Evolutionary conservation across 2,888 invertebrate genomes (phyloP).

Genomic region (Linyphia triangularis): DNA sequence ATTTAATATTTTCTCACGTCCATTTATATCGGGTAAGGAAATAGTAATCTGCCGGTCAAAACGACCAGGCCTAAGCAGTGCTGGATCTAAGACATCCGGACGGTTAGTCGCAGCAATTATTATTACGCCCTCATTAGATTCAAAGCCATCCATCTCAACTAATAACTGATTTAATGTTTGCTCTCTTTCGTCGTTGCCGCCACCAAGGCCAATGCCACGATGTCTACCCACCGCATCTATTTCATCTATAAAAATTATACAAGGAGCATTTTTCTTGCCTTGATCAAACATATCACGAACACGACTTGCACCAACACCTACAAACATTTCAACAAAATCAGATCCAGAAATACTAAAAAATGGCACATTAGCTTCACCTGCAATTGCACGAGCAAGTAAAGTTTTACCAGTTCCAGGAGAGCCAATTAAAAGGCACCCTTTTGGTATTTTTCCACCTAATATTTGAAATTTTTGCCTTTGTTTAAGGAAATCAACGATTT

Average conservation of each 20-base stretch:
- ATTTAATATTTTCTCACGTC: conserved; percentile 74
- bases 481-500: conserved; percentile 76
- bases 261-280: conserved; percentile 76
- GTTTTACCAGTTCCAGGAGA: conserved; percentile 75
- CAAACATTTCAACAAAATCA: conserved; percentile 78
- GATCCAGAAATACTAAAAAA: conserved; percentile 77
- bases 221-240: conserved; percentile 77
- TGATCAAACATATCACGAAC: conserved; percentile 77
- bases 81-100: conserved; percentile 76
- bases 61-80: conserved; percentile 77
- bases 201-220: conserved; percentile 72
- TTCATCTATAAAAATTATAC: conserved; percentile 77
- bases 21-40: conserved; percentile 76
- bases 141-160: conserved; percentile 78
- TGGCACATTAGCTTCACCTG: conserved; percentile 76
- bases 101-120: conserved; percentile 77
- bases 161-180: conserved; percentile 77
- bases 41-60: conserved; percentile 76
- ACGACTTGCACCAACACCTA: conserved; percentile 77
- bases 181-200: conserved; percentile 75
- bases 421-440: conserved; percentile 71
- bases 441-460: conserved; percentile 76
- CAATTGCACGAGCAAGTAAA: conserved; percentile 66
- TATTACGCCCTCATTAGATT: conserved; percentile 72
- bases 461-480: conserved; percentile 69